Base-by-base conservation (phyloP, 1,140 invertebrate genomes). In the Drepana arcuata region DNA sequence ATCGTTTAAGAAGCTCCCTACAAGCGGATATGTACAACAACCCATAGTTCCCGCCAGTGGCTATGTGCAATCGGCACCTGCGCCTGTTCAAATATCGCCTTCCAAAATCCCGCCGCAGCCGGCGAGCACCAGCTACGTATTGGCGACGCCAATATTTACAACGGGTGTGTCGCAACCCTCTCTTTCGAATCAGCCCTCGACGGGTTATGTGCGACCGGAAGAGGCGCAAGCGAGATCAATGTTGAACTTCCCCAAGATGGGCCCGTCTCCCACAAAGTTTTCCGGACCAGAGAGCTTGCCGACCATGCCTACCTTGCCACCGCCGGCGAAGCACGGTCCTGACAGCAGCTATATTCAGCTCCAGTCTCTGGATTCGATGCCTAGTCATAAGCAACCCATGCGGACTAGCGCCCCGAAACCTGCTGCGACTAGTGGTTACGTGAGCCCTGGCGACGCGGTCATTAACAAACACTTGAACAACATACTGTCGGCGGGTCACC, bases 381-480 rank as follows among this genome's bases (percentile, higher is more conserved):
- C 69, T 63, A 78, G 64, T 67, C 60, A 72, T 32, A 78, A 75
- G 43, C 50, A 65, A 30, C 59, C 48, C 31, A 55, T 59, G 21
- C 57, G 60, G 10, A 74, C 51, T 35, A 40, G 50, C 37, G 56
- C 63, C 64, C 67, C 68, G 53, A 55, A 67, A 24, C 71, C 68
- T 38, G 60, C 63, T 14, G 48, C 60, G 6, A 59, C 67, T 5
- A 66, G 56, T 26, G 71, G 74, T 27, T 75, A 79, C 33, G 68
- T 82, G 7, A 74, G 69, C 36, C 67, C 60, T 7, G 69, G 55
- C 14, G 73, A 78, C 26, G 65, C 66, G 5, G 71, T 82, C 4
- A 72, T 79, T 3, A 79, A 72, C 41, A 82, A 82, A 47, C 78
- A 80, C 31, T 46, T 78, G 0, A 82, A 70, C 36, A 75, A 73